These are phyloP conservation scores for Tetraneura akinire DNA, from an alignment of 1,140 invertebrate genomes.

Conservation along the genomic window DNA sequence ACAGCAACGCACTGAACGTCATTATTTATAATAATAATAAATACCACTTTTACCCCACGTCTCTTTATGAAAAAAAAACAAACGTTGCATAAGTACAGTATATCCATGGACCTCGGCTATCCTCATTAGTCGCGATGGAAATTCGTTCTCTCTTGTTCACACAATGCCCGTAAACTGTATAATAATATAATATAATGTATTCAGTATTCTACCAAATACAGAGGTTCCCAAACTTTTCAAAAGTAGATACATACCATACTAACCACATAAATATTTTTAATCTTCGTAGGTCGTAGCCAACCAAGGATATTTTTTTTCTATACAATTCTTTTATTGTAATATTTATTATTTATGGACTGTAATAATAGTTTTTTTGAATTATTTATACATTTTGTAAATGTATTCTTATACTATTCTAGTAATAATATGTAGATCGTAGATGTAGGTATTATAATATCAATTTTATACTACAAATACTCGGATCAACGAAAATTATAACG, in stretches of 20 bases:
- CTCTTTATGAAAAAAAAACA: not conserved
- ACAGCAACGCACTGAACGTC: not conserved
- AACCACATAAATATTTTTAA: not conserved
- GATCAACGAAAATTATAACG: too few relatives aligned
- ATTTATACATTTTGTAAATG: too few relatives aligned
- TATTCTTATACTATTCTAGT: too few relatives aligned
- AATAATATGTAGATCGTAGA: too few relatives aligned
- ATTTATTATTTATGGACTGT: too few relatives aligned
- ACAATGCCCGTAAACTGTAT: slow-evolving; percentile 12
- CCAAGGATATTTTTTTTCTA: not conserved
- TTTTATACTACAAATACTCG: too few relatives aligned
- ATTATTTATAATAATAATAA: slow-evolving; percentile 18
- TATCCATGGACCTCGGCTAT: not conserved
- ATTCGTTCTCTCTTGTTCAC: not conserved
- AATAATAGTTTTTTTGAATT: too few relatives aligned
- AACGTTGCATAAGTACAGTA: not conserved
- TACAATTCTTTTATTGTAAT: not conserved
- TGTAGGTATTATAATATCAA: too few relatives aligned
- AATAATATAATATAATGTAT: not conserved
- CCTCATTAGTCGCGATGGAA: slow-evolving; percentile 14
- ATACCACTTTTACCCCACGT: not conserved
- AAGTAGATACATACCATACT: not conserved
- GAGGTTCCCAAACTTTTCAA: not conserved
- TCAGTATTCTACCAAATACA: not conserved
- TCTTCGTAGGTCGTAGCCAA: not conserved